Evolutionary conservation across 2,888 invertebrate species (phyloP).

Genomic region (Galerucella pusilla): DNA sequence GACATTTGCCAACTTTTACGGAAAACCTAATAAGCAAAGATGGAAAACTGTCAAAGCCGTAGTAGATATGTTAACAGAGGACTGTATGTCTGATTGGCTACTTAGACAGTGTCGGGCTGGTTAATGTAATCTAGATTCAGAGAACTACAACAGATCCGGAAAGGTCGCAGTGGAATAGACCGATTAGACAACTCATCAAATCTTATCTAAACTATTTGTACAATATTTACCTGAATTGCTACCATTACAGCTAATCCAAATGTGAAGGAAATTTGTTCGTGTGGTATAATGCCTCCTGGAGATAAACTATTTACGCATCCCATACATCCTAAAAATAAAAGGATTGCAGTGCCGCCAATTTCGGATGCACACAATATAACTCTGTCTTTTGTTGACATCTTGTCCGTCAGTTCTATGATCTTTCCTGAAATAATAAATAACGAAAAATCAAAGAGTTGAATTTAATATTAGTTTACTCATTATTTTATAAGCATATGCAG

Average conservation of each 20-base stretch:
- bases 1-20: too few species aligned
- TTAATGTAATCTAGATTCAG: too few species aligned
- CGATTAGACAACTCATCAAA: too few species aligned
- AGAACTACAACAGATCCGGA: too few species aligned
- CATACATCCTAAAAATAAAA: conserved; percentile 82
- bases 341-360: conserved; percentile 74
- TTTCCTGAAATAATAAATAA: conserved; percentile 49
- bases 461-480: too few species aligned
- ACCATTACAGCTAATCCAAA: conserved; percentile 80
- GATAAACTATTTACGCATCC: conserved; percentile 68
- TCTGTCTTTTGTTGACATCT: conserved; percentile 58
- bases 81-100: not conserved
- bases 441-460: not conserved
- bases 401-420: conserved; percentile 56
- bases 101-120: too few species aligned
- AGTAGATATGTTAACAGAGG: too few species aligned
- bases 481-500: too few species aligned
- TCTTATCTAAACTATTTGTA: too few species aligned
- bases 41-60: too few species aligned
- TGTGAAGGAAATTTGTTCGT: conserved; percentile 69
- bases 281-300: conserved; percentile 59
- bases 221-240: conserved; percentile 71
- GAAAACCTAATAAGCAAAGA: too few species aligned
- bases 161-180: too few species aligned
- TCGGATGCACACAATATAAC: conserved; percentile 68